These are phyloP conservation scores for Zaprionus camerounensis DNA, from an alignment of 1,140 invertebrate genomes.

Conservation along the genomic window DNA sequence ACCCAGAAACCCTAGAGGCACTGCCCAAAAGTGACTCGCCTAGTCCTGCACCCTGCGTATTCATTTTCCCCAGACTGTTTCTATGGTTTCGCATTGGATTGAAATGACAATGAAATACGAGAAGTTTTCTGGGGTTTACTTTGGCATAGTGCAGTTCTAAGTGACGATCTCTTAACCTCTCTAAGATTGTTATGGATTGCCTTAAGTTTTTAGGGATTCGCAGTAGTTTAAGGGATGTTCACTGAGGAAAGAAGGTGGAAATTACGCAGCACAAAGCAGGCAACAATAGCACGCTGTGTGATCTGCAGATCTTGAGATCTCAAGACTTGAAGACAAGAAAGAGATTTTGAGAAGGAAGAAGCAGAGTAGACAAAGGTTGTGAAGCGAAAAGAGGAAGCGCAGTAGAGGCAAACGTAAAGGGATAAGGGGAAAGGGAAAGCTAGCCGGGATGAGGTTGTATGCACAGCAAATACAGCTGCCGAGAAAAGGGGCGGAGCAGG, in stretches of 20 bases:
- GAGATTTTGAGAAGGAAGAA: not conserved
- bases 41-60: constrained; percentile 36
- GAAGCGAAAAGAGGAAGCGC: not conserved
- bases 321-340: not conserved
- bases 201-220: not conserved
- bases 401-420: not conserved
- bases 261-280: too few species aligned
- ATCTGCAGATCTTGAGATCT: not conserved
- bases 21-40: constrained; percentile 24
- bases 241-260: too few species aligned
- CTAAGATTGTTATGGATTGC: not conserved
- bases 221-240: not conserved
- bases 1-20: constrained; percentile 2
- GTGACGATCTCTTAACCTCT: too few species aligned
- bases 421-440: not conserved
- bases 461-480: not conserved
- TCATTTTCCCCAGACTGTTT: not conserved
- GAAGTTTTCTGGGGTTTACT: not conserved
- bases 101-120: not conserved
- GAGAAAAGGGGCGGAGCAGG: not conserved
- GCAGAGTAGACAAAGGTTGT: not conserved
- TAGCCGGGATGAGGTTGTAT: not conserved
- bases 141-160: not conserved
- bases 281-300: not conserved
- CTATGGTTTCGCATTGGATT: constrained; percentile 32